Evolutionary conservation across 2,113 vertebrate species (phyloP).

Genomic region (Gila orcuttii): DNA sequence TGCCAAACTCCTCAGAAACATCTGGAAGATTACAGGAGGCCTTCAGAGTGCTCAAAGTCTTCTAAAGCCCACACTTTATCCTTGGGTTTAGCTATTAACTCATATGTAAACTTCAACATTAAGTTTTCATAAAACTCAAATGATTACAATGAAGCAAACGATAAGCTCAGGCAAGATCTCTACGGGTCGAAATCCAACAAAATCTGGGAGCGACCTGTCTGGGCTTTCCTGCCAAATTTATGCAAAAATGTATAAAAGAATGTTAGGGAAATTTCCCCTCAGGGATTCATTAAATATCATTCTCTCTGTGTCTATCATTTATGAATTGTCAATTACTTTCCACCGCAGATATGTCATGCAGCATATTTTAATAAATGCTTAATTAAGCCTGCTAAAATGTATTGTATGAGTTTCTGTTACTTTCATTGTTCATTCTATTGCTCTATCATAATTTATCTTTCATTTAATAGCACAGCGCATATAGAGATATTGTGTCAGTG

Average conservation of each 20-base stretch:
- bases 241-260: neutral
- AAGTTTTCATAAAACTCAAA: neutral
- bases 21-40: neutral
- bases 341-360: neutral
- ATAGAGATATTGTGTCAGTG: too few relatives aligned
- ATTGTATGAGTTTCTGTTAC: too few relatives aligned
- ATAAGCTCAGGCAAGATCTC: neutral
- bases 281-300: neutral
- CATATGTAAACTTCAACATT: neutral
- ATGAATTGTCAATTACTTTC: neutral
- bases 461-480: too few relatives aligned
- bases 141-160: neutral
- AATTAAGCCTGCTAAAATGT: too few relatives aligned
- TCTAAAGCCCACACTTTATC: neutral
- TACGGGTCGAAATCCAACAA: neutral
- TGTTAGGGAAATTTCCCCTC: neutral
- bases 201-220: slow-evolving; percentile 21
- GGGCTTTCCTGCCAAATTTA: neutral
- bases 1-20: neutral
- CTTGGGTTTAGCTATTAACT: neutral
- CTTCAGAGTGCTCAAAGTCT: neutral
- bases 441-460: too few relatives aligned
- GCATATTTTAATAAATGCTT: neutral
- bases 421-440: too few relatives aligned
- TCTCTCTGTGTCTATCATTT: neutral